phyloP scores from a whole-genome alignment of 2,888 invertebrate genomes.

The Podabrus alpinus region DNA sequence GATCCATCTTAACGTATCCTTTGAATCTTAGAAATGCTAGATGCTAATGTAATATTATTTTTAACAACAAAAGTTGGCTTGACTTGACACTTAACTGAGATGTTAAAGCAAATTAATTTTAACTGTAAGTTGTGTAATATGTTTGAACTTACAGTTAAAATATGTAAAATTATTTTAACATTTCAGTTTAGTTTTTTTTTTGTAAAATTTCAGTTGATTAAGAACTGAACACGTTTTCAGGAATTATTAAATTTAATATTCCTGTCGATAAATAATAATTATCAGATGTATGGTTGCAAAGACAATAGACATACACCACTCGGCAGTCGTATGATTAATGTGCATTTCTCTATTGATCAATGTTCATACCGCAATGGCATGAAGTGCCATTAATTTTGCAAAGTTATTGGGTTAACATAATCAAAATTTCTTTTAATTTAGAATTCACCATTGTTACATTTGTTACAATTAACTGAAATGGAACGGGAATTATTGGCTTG shows the following conservation, averaged over 20 bases:
- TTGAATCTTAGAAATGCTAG: no score
- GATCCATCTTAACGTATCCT: no score
- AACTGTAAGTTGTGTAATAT: no score
- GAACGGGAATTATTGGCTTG: no score
- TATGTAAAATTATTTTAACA: no score
- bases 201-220: no score
- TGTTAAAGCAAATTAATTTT: no score
- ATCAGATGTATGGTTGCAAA: neutral
- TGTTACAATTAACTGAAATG: neutral
- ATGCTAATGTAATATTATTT: no score
- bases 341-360: neutral
- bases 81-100: no score
- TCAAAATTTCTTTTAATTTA: neutral
- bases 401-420: neutral
- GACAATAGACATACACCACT: neutral
- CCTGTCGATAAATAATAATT: neutral
- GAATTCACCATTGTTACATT: neutral
- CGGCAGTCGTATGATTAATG: neutral
- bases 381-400: neutral
- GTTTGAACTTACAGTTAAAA: no score
- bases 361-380: neutral
- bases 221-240: neutral
- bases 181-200: no score
- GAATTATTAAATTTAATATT: neutral
- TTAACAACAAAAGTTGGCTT: no score